Percentiles rank a stretch among this genome's conserved stretches.
phyloP scores from a whole-genome alignment of 2,888 invertebrate species.

The Brachyptera putata region DNA sequence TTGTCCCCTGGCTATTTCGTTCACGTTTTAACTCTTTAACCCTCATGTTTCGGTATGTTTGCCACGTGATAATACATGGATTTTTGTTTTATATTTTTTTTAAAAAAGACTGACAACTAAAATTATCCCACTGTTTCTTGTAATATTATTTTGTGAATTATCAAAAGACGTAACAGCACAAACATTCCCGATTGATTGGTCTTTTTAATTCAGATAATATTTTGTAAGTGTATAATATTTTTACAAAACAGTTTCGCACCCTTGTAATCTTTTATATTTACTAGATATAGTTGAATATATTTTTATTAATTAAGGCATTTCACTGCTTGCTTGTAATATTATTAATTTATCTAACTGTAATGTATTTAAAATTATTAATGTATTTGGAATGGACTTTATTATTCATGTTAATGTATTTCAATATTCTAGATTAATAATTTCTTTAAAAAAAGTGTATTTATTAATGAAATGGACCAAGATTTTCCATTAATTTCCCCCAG shows the following conservation, averaged over 20 bases:
- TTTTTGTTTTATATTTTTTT: neutral
- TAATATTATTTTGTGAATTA: no score
- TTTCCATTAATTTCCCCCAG: no score
- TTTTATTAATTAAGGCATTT: neutral
- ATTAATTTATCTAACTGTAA: conserved; percentile 17
- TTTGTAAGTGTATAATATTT: no score
- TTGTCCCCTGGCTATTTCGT: neutral
- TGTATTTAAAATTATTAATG: conserved; percentile 1
- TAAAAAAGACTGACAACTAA: conserved; percentile 5
- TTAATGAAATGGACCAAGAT: no score
- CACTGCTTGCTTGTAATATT: conserved; percentile 1
- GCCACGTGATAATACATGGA: neutral
- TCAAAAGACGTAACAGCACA: neutral
- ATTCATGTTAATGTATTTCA: conserved; percentile 9
- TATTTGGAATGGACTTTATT: conserved; percentile 16
- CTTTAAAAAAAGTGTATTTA: neutral
- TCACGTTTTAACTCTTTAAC: neutral
- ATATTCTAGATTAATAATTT: conserved; percentile 17
- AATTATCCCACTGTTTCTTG: no score
- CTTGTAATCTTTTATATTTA: no score
- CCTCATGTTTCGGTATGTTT: neutral
- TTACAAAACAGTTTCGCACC: no score
- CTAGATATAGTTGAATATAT: neutral
- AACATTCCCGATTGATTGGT: neutral
- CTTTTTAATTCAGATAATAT: no score